Evolutionary conservation across 53 echinoderm and acorn worm species (phyloP), one percentile per base, ranked within the genome.

Genomic region (Arbacia lixula): DNA sequence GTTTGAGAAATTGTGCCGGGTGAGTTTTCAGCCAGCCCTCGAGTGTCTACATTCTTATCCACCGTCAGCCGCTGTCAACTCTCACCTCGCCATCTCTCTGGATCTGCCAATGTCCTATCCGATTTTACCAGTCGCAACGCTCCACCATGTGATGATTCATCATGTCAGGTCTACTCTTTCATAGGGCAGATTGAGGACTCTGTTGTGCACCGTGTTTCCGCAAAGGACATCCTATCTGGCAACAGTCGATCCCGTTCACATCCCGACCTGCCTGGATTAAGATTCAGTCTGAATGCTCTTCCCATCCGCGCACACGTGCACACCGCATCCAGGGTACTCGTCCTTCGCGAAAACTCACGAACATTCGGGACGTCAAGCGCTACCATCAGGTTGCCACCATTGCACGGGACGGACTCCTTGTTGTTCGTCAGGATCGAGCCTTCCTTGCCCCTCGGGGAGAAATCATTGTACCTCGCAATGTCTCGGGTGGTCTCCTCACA

Each of bases 111-210:
- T 28, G 36, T 84, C 24, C 85, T 87, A 1, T 87, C 91, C 49
- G 76, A 87, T 27, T 87, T 87, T 38, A 71, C 84, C 14, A 91
- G 91, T 49, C 52, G 88, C 5, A 91, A 83, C 50, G 87, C 91
- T 25, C 51, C 82, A 2, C 49, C 61, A 4, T 89, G 92, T 35
- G 9, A 42, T 4, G 36, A 76, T 58, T 86, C 66, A 21, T 63
- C 92, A 1, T 92, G 95, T 56, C 92, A 95, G 80, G 66, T 95
- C 0, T 95, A 90, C 56, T 26, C 51, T 10, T 88, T 92, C 50
- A 75, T 93, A 0, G 51, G 42, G 28, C 73, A 21, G 12, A 64
- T 43, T 0, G 86, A 85, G 31, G 87, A 88, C 8, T 60, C 83
- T 22, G 52, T 85, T 0, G 88, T 95, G 26, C 54, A 66, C 40